Base-by-base conservation (phyloP, 2,888 invertebrate genomes). In the Oscheius sp. region DNA sequence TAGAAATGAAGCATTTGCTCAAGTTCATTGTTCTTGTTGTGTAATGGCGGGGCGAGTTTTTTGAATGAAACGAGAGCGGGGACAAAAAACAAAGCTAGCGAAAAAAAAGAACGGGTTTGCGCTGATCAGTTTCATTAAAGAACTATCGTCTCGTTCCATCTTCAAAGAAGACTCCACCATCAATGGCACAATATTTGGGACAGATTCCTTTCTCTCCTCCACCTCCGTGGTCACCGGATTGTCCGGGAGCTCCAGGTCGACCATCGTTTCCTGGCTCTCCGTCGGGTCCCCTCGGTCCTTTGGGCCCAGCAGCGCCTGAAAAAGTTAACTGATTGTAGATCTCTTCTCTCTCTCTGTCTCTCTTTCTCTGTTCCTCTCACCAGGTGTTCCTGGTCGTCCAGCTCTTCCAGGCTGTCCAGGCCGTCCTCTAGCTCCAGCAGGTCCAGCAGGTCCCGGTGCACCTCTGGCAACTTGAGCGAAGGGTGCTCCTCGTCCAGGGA, bases 161-260 rank as follows among this genome's bases (percentile, higher is more conserved):
- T 79, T 87, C 87, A 85, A 87, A 87, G 86, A 87, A 87, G 78
- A 87, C 85, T 79, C 82, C 82, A 70, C 82, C 82, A 72, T 82
- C 82, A 68, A 82, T 74, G 37, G 74, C 74, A 42, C 74, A 74
- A 58, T 75, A 77, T 70, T 77, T 77, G 55, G 77, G 77, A 60
- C 70, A 48, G 62, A 68, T 72, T 62, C 73, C 57, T 32, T 35
- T 55, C 57, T 77, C 68, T 77, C 75, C 73, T 32, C 33, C 5
- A 32, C 60, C n/a, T 47, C 74, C 74, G n/a, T 58, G 50, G 21
- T 35, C 29, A 72, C 74, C 73, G 42, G 58, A 29, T n/a, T 48
- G 33, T 51, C 73, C 63, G 13, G 62, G 48, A 21, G 60, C 48
- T 50, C 71, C 71, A 9, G 71, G 71, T 33, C 58, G 62, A 37